These are phyloP conservation scores for Mactra quadrangularis DNA, from an alignment of 1,140 invertebrate genomes.

Conservation along the genomic window DNA sequence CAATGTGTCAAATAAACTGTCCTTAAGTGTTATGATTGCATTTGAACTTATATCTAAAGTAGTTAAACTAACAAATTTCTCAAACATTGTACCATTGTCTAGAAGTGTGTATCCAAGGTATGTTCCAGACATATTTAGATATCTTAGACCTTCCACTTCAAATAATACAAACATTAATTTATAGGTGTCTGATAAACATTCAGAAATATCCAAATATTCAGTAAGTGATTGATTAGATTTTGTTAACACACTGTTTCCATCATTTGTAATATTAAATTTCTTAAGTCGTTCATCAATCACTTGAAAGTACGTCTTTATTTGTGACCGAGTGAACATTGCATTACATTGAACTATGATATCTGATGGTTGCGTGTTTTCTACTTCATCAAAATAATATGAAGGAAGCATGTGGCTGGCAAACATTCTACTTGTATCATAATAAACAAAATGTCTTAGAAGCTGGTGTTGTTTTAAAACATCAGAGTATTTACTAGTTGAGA, in stretches of 20 bases:
- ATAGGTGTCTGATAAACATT: too few species aligned
- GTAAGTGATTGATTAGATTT: too few species aligned
- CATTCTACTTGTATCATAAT: too few species aligned
- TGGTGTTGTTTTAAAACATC: not conserved
- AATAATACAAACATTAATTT: not conserved
- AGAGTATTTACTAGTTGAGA: not conserved
- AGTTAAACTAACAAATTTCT: too few species aligned
- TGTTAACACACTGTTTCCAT: not conserved
- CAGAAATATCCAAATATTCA: too few species aligned
- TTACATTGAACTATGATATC: not conserved
- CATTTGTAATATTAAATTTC: not conserved
- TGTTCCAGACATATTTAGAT: slow-evolving; percentile 7
- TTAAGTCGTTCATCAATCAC: too few species aligned
- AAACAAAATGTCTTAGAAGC: not conserved
- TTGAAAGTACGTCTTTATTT: too few species aligned
- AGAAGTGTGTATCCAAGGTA: slow-evolving; percentile 2
- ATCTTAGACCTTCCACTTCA: not conserved
- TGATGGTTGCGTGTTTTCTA: not conserved
- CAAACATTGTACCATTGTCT: too few species aligned
- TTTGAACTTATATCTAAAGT: too few species aligned
- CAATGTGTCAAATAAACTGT: not conserved
- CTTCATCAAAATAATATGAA: not conserved
- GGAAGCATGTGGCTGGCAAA: not conserved
- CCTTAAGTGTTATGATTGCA: not conserved
- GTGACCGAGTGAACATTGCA: too few species aligned